These are phyloP conservation scores for Orcinus orca DNA, from an alignment of 2,113 vertebrate species.

Conservation along the genomic window DNA sequence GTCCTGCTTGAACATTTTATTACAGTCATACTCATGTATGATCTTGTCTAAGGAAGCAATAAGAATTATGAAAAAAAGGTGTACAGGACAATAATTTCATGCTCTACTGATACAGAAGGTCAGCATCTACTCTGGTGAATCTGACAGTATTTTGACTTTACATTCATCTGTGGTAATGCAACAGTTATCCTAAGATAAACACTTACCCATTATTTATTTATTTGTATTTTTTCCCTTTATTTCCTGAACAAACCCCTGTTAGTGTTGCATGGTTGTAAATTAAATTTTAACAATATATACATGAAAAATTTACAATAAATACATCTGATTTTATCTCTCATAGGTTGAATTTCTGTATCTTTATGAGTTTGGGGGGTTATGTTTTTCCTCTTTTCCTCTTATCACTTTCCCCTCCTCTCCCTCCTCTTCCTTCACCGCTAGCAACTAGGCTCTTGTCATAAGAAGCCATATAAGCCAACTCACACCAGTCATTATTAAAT, in stretches of 20 bases:
- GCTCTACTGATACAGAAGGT: slow-evolving; percentile 35
- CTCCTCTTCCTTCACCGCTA: neutral
- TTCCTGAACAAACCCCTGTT: neutral
- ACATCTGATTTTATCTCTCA: neutral
- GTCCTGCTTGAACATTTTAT: slow-evolving; percentile 44
- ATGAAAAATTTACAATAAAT: neutral
- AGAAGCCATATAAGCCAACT: neutral
- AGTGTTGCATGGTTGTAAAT: neutral
- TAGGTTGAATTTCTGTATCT: neutral
- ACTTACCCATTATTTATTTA: neutral
- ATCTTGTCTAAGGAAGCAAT: slow-evolving; percentile 20
- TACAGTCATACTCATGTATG: slow-evolving; percentile 40
- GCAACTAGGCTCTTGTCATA: neutral
- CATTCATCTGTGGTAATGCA: neutral
- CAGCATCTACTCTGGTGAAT: slow-evolving; percentile 19
- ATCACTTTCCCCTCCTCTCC: fast-evolving
- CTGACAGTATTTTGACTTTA: slow-evolving; percentile 16
- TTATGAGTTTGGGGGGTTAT: neutral
- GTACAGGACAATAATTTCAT: slow-evolving; percentile 52
- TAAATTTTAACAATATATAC: neutral
- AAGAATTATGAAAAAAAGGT: neutral
- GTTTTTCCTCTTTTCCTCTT: neutral
- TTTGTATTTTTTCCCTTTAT: neutral
- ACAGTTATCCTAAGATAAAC: neutral
- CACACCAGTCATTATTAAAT: neutral